phyloP scores from a whole-genome alignment of 2,797 vertebrate genomes.

The Danio albolineatus region DNA sequence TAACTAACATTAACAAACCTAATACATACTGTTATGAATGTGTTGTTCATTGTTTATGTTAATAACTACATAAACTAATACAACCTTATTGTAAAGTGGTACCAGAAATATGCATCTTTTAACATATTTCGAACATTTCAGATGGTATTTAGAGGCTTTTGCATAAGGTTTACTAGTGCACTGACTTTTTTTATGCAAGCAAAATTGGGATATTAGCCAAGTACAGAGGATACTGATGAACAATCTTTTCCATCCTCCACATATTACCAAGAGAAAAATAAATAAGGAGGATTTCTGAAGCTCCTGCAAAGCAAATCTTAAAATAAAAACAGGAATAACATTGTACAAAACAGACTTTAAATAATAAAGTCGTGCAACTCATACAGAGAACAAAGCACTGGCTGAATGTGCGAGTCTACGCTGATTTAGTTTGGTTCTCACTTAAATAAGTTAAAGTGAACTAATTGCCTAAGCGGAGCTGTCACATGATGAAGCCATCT shows the following conservation, averaged over 20 bases:
- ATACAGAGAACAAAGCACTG: slow-evolving; percentile 27
- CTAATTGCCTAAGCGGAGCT: slow-evolving; percentile 30
- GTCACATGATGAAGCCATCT: slow-evolving; percentile 65
- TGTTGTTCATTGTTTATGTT: too few relatives aligned
- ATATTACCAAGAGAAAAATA: not conserved
- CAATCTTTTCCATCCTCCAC: not conserved
- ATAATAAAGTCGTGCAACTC: slow-evolving; percentile 35
- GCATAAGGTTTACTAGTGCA: not conserved
- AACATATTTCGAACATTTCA: too few relatives aligned
- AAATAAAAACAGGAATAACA: slow-evolving; percentile 1
- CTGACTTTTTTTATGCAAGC: not conserved
- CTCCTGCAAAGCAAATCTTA: slow-evolving; percentile 35
- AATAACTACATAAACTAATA: too few relatives aligned
- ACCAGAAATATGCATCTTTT: too few relatives aligned
- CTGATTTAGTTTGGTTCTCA: slow-evolving; percentile 38
- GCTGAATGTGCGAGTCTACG: slow-evolving; percentile 11
- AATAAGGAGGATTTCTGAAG: slow-evolving; percentile 27
- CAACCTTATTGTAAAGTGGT: too few relatives aligned
- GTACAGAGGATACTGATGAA: slow-evolving; percentile 1
- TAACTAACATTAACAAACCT: too few relatives aligned
- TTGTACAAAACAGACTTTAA: not conserved
- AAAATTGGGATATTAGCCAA: not conserved
- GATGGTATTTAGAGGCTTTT: too few relatives aligned
- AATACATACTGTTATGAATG: too few relatives aligned
- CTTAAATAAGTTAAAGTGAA: slow-evolving; percentile 49